phyloP scores from a whole-genome alignment of 2,797 vertebrate species.

The Lepilemur septentrionalis region DNA sequence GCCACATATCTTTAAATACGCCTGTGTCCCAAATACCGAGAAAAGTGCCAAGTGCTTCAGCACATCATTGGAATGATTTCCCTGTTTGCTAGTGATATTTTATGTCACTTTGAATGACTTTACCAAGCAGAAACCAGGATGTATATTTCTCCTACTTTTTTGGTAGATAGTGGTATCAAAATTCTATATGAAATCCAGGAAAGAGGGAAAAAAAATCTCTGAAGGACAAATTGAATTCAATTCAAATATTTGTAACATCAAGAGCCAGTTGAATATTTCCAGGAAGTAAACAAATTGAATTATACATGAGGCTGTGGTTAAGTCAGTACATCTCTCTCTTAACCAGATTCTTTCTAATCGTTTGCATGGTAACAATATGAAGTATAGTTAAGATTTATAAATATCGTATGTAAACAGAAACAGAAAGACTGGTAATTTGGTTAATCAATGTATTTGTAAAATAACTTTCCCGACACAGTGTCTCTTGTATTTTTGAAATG shows the following conservation, averaged over 20 bases:
- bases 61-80: constrained; percentile 44
- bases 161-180: constrained; percentile 31
- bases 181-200: constrained; percentile 44
- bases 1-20: constrained; percentile 62
- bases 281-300: constrained; percentile 72
- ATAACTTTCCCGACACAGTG: constrained; percentile 43
- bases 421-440: not conserved
- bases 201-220: not conserved
- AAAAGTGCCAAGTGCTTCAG: constrained; percentile 58
- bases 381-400: constrained; percentile 32
- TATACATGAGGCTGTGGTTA: constrained; percentile 59
- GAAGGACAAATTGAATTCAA: constrained; percentile 60
- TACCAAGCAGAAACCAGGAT: constrained; percentile 68
- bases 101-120: constrained; percentile 46
- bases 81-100: constrained; percentile 11
- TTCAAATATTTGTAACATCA: constrained; percentile 75
- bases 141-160: constrained; percentile 61
- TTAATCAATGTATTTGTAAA: not conserved
- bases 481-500: constrained; percentile 54
- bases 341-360: constrained; percentile 44
- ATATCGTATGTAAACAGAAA: constrained; percentile 27
- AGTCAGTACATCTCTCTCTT: constrained; percentile 69
- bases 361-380: constrained; percentile 36
- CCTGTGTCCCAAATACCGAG: constrained; percentile 66
- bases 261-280: constrained; percentile 69